phyloP scores from a whole-genome alignment of 37 sponge, comb jelly and placozoan genomes.

The Spongilla lacustris region DNA sequence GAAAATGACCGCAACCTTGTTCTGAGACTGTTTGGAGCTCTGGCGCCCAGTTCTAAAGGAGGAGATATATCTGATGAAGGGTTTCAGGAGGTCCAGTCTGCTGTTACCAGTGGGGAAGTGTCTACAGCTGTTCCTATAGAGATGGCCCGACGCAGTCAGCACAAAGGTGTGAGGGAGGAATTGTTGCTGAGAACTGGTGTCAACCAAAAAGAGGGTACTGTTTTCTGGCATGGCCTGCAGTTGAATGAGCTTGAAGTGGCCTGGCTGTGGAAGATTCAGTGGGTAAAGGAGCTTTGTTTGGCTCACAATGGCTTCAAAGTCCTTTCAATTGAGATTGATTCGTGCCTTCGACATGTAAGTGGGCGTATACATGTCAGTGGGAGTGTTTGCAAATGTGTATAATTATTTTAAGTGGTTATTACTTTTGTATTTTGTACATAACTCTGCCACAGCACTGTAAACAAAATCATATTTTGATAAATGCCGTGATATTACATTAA shows the following conservation, averaged over 20 bases:
- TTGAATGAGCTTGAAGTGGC: constrained; percentile 57
- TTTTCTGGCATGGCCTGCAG: constrained; percentile 79
- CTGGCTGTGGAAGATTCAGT: constrained; percentile 80
- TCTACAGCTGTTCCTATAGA: constrained; percentile 82
- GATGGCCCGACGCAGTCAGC: constrained; percentile 48
- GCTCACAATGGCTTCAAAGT: constrained; percentile 76
- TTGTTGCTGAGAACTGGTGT: constrained; percentile 81
- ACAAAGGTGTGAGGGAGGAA: constrained; percentile 51
- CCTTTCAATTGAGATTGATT: constrained; percentile 68
- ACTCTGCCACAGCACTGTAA: background rate
- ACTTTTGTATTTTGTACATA: too few relatives aligned
- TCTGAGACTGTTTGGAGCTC: constrained; percentile 62
- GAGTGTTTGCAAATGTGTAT: too few relatives aligned
- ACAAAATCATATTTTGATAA: too few relatives aligned
- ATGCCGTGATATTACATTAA: too few relatives aligned
- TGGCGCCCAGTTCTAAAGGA: background rate
- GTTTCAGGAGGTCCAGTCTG: constrained; percentile 51
- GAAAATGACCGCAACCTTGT: constrained; percentile 47
- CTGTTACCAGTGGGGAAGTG: constrained; percentile 54
- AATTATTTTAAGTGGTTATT: too few relatives aligned
- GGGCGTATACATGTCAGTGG: too few relatives aligned
- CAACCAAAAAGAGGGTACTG: constrained; percentile 54
- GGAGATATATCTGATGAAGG: constrained; percentile 16
- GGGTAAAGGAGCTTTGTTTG: constrained; percentile 74
- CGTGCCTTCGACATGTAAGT: constrained; percentile 63